Evolutionary conservation across 2,113 vertebrate species (phyloP).

Genomic region (Uropsilus gracilis): DNA sequence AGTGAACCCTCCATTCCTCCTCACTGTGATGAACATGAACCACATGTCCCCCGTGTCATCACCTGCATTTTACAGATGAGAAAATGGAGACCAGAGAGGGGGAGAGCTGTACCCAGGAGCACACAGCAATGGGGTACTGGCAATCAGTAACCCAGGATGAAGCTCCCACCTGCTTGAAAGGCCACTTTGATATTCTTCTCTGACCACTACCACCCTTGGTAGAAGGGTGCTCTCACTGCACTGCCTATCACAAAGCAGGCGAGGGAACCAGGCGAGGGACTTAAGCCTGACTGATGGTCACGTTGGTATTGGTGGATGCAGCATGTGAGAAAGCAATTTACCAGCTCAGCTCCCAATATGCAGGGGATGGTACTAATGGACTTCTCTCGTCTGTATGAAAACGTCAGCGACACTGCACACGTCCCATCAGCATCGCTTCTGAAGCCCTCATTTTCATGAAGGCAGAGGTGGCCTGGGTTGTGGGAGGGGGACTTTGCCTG

Average conservation of each 20-base stretch:
- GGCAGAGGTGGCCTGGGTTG: background rate
- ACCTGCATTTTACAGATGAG: background rate
- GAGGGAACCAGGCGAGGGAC: background rate
- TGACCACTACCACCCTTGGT: rapidly evolving
- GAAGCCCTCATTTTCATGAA: background rate
- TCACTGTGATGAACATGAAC: background rate
- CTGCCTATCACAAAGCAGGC: background rate
- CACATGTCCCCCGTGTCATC: background rate
- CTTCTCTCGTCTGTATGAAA: background rate
- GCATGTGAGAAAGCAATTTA: background rate
- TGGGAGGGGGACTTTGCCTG: background rate
- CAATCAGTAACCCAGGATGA: rapidly evolving
- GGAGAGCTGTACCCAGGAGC: background rate
- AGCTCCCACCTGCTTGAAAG: background rate
- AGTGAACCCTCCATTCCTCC: background rate
- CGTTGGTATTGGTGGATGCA: background rate
- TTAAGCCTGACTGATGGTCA: background rate
- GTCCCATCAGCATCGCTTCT: background rate
- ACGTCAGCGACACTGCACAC: background rate
- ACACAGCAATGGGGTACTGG: background rate
- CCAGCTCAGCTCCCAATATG: background rate
- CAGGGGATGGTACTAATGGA: background rate
- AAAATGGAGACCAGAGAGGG: background rate
- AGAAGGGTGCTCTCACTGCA: background rate
- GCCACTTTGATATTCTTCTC: background rate